Percentiles rank a stretch among this genome's conserved stretches.
These are phyloP conservation scores for Perodicticus potto DNA, from an alignment of 2,797 vertebrate species.

Conservation along the genomic window DNA sequence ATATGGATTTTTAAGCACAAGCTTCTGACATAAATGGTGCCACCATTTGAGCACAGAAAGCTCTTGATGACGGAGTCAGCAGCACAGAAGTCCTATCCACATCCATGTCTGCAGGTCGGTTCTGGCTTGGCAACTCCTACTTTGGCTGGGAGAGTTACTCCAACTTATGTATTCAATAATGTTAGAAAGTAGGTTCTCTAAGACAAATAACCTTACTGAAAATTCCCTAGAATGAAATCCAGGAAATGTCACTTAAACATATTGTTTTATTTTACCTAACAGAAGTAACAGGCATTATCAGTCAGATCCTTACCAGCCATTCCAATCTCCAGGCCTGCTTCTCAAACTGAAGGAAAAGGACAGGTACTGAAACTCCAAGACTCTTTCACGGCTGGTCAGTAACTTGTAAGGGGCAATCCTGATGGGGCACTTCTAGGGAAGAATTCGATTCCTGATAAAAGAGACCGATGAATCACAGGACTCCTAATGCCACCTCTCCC, in stretches of 20 bases:
- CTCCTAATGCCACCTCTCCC: not conserved
- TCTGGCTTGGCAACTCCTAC: not conserved
- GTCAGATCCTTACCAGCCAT: not conserved
- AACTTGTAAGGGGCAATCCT: not conserved
- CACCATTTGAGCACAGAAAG: not conserved
- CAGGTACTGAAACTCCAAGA: not conserved
- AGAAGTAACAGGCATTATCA: not conserved
- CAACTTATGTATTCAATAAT: conserved; percentile 7
- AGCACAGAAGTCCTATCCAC: not conserved
- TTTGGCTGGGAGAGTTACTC: not conserved
- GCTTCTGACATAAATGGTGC: not conserved
- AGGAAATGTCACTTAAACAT: not conserved
- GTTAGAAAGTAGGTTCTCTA: not conserved
- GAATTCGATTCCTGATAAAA: not conserved
- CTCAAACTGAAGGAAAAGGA: not conserved
- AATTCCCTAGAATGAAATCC: not conserved
- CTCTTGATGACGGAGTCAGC: not conserved
- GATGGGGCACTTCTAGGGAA: not conserved
- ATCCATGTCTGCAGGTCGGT: not conserved
- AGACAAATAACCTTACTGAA: conserved; percentile 27
- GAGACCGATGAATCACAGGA: not conserved
- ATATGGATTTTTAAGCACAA: conserved; percentile 23
- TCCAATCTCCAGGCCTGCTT: not conserved
- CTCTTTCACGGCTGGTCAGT: not conserved
- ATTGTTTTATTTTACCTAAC: not conserved